These are phyloP conservation scores for Xiphias gladius DNA, from an alignment of 2,113 vertebrate genomes.

Conservation along the genomic window DNA sequence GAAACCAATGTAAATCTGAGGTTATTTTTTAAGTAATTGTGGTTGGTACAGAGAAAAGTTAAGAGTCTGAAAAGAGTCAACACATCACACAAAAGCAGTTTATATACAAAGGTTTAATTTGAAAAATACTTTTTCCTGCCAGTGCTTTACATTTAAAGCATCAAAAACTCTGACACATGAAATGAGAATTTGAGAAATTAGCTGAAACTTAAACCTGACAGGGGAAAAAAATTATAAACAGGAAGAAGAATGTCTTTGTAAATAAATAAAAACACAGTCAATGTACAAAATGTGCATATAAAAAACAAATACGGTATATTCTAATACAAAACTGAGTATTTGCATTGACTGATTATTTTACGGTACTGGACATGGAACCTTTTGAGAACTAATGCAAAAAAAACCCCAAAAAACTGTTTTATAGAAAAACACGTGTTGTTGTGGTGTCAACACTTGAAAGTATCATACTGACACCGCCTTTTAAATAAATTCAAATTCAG, in stretches of 20 bases:
- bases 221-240: constrained; percentile 76
- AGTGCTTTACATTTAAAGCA: constrained; percentile 16
- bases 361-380: no score
- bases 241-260: constrained; percentile 84
- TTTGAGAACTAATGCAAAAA: no score
- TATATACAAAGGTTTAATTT: constrained; percentile 90
- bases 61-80: no score
- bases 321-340: constrained; percentile 76
- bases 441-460: no score
- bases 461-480: no score
- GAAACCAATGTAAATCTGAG: no score
- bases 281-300: constrained; percentile 62
- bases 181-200: background rate
- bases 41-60: no score
- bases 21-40: no score
- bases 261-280: constrained; percentile 85
- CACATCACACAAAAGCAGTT: constrained; percentile 5
- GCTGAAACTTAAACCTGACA: background rate
- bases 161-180: background rate
- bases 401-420: no score
- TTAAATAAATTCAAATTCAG: no score
- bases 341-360: constrained; percentile 92
- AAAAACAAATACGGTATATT: constrained; percentile 62
- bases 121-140: constrained; percentile 84
- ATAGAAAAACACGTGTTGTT: no score